phyloP scores from a whole-genome alignment of 2,113 vertebrate species.

The Narcine bancroftii region DNA sequence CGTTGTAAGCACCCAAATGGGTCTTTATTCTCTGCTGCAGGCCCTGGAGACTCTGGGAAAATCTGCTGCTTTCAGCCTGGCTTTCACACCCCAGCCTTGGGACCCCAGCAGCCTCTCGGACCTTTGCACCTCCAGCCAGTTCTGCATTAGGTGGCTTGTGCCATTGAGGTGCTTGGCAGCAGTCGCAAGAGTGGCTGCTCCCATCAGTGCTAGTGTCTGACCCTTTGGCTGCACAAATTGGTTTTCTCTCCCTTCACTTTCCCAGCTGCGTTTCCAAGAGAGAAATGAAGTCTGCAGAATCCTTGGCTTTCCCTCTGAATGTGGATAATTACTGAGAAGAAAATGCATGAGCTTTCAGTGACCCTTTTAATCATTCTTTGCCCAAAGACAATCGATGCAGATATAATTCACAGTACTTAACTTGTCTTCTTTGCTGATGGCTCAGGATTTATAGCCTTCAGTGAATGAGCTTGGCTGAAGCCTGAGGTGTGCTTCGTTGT shows the following conservation, averaged over 20 bases:
- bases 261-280: neutral
- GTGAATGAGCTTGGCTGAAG: neutral
- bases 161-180: neutral
- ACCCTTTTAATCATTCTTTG: neutral
- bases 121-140: neutral
- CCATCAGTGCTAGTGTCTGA: neutral
- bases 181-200: neutral
- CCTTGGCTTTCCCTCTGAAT: neutral
- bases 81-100: neutral
- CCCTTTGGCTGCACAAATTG: neutral
- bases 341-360: neutral
- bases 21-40: neutral
- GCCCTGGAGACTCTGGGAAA: neutral
- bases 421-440: neutral
- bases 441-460: neutral
- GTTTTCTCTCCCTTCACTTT: neutral
- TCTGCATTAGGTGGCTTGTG: neutral
- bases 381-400: neutral
- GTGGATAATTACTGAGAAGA: neutral
- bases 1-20: neutral
- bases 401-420: neutral
- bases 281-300: neutral
- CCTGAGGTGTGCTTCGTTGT: no score
- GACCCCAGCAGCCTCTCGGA: no score
- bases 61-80: neutral